Percentiles rank a stretch among this genome's conserved stretches.
Conservation (phyloP, 1,140 invertebrate species). For the Chymomyza costata region DNA sequence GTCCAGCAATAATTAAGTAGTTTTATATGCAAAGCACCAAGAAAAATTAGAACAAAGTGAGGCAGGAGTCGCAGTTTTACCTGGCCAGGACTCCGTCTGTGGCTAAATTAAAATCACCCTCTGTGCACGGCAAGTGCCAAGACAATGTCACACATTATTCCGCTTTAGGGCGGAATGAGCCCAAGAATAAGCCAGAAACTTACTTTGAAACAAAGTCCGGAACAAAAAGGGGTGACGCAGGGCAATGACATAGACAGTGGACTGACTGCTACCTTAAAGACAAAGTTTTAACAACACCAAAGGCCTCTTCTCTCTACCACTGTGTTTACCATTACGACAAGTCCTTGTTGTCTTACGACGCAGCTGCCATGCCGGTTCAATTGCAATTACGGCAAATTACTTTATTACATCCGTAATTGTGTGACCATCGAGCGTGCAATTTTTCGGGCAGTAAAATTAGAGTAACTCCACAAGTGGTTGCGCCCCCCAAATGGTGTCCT, state of each 20-base stretch:
- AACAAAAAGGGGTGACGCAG: conserved; percentile 28
- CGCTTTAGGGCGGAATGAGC: background rate
- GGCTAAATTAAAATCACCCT: conserved; percentile 68
- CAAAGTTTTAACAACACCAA: conserved; percentile 32
- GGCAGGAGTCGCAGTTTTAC: background rate
- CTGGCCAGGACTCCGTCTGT: conserved; percentile 1
- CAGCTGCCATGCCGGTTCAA: conserved; percentile 50
- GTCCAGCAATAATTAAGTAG: conserved; percentile 58
- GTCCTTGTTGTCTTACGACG: conserved; percentile 16
- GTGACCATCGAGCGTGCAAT: conserved; percentile 73
- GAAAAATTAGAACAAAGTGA: conserved; percentile 49
- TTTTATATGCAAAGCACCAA: conserved; percentile 51
- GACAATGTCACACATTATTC: conserved; percentile 64
- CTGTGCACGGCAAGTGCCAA: conserved; percentile 59
- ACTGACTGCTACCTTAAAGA: conserved; percentile 11
- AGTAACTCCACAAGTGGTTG: conserved; percentile 65
- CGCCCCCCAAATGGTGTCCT: background rate
- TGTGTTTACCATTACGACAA: background rate
- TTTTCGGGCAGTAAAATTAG: conserved; percentile 63
- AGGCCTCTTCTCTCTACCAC: background rate
- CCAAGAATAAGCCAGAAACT: conserved; percentile 7
- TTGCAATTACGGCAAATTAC: conserved; percentile 74
- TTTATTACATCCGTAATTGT: conserved; percentile 75
- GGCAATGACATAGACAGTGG: background rate
- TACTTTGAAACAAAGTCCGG: conserved; percentile 47